Conservation (phyloP, 2,797 vertebrate genomes). For the Lagocephalus sceleratus region DNA sequence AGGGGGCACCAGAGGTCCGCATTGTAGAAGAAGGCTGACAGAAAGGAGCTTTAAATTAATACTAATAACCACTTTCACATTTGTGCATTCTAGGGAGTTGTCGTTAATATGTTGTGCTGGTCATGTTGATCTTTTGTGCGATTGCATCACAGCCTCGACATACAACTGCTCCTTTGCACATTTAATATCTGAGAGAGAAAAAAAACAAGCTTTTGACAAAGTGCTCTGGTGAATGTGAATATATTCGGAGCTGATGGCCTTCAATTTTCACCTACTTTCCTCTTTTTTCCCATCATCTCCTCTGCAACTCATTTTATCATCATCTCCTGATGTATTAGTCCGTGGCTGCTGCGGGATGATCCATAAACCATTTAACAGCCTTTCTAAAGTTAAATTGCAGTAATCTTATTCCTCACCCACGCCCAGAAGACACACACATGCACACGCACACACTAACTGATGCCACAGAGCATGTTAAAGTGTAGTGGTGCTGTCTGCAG, state of each 20-base stretch:
- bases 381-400: slow-evolving; percentile 71
- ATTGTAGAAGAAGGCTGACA: background rate
- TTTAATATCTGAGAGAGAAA: background rate
- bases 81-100: background rate
- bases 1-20: slow-evolving; percentile 61
- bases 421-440: slow-evolving; percentile 22
- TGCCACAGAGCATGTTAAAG: slow-evolving; percentile 57
- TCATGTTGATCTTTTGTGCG: too few relatives aligned
- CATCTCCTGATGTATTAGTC: slow-evolving; percentile 59
- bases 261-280: slow-evolving; percentile 23
- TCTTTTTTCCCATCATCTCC: slow-evolving; percentile 11
- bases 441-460: slow-evolving; percentile 30
- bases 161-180: background rate
- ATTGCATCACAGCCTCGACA: background rate
- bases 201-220: slow-evolving; percentile 8
- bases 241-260: slow-evolving; percentile 19
- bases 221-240: too few relatives aligned
- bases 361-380: slow-evolving; percentile 73
- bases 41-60: too few relatives aligned
- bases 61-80: too few relatives aligned
- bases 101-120: background rate
- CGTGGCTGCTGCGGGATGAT: slow-evolving; percentile 57
- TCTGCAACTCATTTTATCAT: slow-evolving; percentile 24
- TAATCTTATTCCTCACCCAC: slow-evolving; percentile 71
- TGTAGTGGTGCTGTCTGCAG: slow-evolving; percentile 63